Base-by-base conservation (phyloP, 2,888 invertebrate species). In the Acheta domesticus region DNA sequence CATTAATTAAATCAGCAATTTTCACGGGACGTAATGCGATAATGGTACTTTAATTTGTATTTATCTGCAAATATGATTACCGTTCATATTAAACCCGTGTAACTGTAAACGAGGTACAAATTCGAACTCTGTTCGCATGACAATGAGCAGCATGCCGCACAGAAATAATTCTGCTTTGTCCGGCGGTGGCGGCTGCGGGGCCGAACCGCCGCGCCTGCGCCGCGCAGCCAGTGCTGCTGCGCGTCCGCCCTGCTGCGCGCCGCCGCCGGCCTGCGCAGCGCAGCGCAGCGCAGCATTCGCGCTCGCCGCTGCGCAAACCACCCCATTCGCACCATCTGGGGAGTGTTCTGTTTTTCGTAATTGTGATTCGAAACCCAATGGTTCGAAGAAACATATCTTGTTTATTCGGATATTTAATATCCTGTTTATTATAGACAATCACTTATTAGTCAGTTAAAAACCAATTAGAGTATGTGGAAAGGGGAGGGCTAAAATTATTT, bases 1-100 rank as follows among this genome's bases (percentile, higher is more conserved):
- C 62, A 62, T 62, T 62, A 62, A 62, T 62, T 62, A 62, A 62
- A 62, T 62, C 62, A 62, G 62, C 62, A 62, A 62, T 62, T 62
- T 62, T 62, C 62, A 62, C 62, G 62, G 62, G 62, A n/a, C 62
- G 62, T 62, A 62, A 62, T 62, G 62, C 62, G 62, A 62, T 62
- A 62, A 62, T 62, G 62, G 62, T 62, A 62, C 62, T 62, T 62
- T 62, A 62, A 62, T 62, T 62, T 62, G 62, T 62, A 62, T 62
- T 62, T 62, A 62, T 62, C 62, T 62, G 62, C 62, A 62, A 62
- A 62, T 62, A 62, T 62, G 62, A 62, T 62, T 62, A 62, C 62
- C 62, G 62, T 62, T 62, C 62, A 62, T 62, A 62, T 62, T 62
- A 62, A 62, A 62, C n/a, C 62, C 62, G 62, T 62, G 62, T 62